Evolutionary conservation across 2,797 vertebrate species (phyloP).

Genomic region (Podarcis siculus): DNA sequence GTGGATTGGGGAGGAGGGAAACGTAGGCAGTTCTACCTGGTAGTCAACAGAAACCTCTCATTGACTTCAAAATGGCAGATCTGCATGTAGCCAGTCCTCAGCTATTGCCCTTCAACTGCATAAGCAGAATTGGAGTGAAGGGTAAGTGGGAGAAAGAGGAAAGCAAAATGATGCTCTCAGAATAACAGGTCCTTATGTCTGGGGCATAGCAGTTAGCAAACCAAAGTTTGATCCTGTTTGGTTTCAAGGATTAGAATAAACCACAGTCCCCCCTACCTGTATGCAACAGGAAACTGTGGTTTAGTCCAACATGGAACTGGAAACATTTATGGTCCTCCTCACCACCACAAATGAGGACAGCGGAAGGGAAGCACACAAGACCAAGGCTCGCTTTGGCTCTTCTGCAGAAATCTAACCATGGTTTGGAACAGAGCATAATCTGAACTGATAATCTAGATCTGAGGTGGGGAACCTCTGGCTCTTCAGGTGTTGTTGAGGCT

Average conservation of each 20-base stretch:
- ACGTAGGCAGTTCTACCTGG: background rate
- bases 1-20: background rate
- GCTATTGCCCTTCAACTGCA: background rate
- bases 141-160: background rate
- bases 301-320: background rate
- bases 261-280: too few relatives aligned
- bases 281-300: background rate
- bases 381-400: too few relatives aligned
- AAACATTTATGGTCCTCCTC: background rate
- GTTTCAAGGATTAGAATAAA: background rate
- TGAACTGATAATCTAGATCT: background rate
- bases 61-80: background rate
- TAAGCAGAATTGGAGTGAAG: background rate
- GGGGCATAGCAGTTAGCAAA: too few relatives aligned
- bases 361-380: background rate
- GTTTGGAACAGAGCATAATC: too few relatives aligned
- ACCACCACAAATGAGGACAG: background rate
- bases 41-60: accelerated
- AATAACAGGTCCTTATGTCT: background rate
- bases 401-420: too few relatives aligned
- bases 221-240: background rate
- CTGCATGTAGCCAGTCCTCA: accelerated
- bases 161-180: background rate
- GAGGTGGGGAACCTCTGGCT: background rate
- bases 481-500: too few relatives aligned